These are phyloP conservation scores for Drosophila emarginata DNA, from an alignment of 2,888 invertebrate species.

Conservation along the genomic window DNA sequence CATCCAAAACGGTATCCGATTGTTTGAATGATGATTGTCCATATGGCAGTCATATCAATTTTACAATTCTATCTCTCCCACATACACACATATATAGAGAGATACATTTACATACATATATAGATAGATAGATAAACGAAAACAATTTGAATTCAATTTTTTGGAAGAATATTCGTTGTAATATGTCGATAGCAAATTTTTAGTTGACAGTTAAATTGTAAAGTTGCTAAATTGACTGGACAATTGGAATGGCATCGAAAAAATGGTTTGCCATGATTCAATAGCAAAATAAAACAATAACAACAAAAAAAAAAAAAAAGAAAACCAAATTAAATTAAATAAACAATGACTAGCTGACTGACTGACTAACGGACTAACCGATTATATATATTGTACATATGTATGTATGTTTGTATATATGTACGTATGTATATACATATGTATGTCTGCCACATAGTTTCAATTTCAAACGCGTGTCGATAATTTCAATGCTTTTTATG, in stretches of 20 bases:
- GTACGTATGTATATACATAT: neutral
- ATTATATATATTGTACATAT: conserved; percentile 11
- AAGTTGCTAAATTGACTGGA: conserved; percentile 60
- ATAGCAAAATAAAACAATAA: conserved; percentile 31
- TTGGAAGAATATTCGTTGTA: conserved; percentile 46
- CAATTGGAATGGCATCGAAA: conserved; percentile 42
- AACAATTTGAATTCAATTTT: conserved; percentile 64
- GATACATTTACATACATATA: too few species aligned
- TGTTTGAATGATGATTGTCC: conserved; percentile 54
- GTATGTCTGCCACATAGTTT: conserved; percentile 37
- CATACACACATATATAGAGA: conserved; percentile 13
- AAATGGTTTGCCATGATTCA: conserved; percentile 20
- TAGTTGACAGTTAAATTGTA: conserved; percentile 46
- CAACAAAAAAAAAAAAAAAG: neutral
- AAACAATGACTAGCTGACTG: conserved; percentile 11
- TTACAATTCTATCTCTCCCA: conserved; percentile 51
- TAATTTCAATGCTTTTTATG: conserved; percentile 44
- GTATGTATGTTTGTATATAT: conserved; percentile 1
- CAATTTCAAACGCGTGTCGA: conserved; percentile 62
- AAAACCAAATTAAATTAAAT: conserved; percentile 13
- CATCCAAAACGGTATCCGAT: conserved; percentile 47
- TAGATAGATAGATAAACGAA: conserved; percentile 18
- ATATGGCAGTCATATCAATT: conserved; percentile 64
- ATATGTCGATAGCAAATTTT: conserved; percentile 62
- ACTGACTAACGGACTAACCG: conserved; percentile 5